Evolutionary conservation across 2,797 vertebrate species (phyloP).

Genomic region (Chiroxiphia lanceolata): DNA sequence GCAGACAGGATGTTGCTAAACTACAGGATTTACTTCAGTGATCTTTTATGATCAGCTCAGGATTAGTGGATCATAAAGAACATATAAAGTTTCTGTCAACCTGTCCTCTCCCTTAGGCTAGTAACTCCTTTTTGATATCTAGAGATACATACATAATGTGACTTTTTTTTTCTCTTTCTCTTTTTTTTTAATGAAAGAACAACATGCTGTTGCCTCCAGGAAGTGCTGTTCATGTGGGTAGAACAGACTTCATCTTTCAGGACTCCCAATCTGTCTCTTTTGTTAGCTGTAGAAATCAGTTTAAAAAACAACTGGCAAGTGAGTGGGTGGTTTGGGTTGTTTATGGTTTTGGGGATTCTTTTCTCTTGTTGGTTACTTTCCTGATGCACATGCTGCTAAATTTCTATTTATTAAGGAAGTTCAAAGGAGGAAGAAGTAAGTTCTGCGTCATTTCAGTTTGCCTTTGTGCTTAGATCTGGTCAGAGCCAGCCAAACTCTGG

Average conservation of each 20-base stretch:
- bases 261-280: neutral
- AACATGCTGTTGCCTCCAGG: neutral
- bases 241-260: neutral
- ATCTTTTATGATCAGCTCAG: neutral
- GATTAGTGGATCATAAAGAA: neutral
- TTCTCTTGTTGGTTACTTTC: constrained; percentile 29
- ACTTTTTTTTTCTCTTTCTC: rapidly evolving
- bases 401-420: constrained; percentile 57
- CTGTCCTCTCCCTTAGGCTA: neutral
- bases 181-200: neutral
- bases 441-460: constrained; percentile 58
- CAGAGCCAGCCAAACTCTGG: constrained; percentile 42
- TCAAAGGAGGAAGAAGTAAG: constrained; percentile 48
- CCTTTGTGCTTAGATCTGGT: constrained; percentile 53
- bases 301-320: constrained; percentile 4
- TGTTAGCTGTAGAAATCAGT: neutral
- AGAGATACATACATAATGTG: neutral
- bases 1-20: neutral
- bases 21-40: neutral
- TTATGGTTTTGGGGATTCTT: constrained; percentile 7
- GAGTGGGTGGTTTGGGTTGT: constrained; percentile 25
- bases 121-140: neutral
- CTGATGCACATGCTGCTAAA: constrained; percentile 24
- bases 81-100: neutral
- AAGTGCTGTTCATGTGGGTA: neutral